These are phyloP conservation scores for Palythoa heliodiscus DNA, from an alignment of 92 coral and sea anemone genomes.

Conservation along the genomic window DNA sequence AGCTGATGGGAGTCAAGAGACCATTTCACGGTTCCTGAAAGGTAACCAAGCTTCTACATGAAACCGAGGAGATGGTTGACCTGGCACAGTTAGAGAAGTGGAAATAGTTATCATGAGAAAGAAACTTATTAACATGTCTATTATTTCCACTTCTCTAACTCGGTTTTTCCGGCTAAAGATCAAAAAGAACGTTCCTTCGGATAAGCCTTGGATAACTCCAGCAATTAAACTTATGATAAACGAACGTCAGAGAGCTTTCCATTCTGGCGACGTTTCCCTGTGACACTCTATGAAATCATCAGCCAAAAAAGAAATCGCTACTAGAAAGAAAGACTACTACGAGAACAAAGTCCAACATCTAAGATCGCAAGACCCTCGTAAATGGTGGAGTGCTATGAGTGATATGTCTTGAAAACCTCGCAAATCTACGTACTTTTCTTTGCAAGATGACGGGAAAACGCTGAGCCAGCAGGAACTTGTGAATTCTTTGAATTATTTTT, in stretches of 20 bases:
- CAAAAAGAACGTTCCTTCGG: too few species aligned
- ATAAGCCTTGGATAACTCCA: too few species aligned
- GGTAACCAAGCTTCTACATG: too few species aligned
- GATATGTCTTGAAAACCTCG: slow-evolving; percentile 31
- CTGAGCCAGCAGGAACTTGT: slow-evolving; percentile 23
- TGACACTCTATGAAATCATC: slow-evolving; percentile 13
- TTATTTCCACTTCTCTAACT: too few species aligned
- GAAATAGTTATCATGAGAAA: too few species aligned
- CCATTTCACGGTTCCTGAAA: too few species aligned
- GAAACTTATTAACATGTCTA: too few species aligned
- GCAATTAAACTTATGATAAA: too few species aligned
- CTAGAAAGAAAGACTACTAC: slow-evolving; percentile 19
- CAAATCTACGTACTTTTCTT: not conserved
- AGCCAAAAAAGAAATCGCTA: slow-evolving; percentile 13
- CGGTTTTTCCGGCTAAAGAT: too few species aligned
- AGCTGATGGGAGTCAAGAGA: too few species aligned
- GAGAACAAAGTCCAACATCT: slow-evolving; percentile 29
- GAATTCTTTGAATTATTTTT: slow-evolving; percentile 17
- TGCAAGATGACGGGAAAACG: slow-evolving; percentile 20
- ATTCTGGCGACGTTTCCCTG: not conserved
- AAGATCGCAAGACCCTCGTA: not conserved
- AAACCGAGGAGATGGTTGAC: too few species aligned
- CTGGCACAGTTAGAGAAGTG: too few species aligned
- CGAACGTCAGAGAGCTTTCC: slow-evolving; percentile 42
- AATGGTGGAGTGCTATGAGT: slow-evolving; percentile 40